Base-by-base conservation (phyloP, 2,888 invertebrate genomes). In the Scaptomyza polygonia region DNA sequence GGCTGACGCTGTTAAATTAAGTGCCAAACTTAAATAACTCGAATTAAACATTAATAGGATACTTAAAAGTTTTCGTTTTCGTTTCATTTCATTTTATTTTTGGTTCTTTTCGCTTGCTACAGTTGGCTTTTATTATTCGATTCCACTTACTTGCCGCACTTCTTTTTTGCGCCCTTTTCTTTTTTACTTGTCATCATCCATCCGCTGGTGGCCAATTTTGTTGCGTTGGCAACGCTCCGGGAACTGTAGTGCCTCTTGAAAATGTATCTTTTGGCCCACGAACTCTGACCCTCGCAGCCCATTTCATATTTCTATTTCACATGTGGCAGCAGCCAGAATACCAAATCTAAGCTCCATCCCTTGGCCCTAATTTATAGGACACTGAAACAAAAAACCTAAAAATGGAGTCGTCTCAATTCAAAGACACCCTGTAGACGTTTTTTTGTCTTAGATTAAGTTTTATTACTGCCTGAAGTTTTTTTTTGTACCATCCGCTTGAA, bases 1-100 rank as follows among this genome's bases (percentile, higher is more conserved):
- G 40, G 49, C 59, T 42, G 58, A 42, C 54, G 72, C 34, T 67
- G 70, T 80, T 72, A 79, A 88, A 88, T 84, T 82, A 84, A 88
- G 88, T 88, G 86, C 71, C 78, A 72, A 88, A 84, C 84, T 84
- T 84, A 86, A 86, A 88, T 84, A 84, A 84, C 86, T 88, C 72
- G 76, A 88, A 88, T 84, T 86, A 88, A 83, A 86, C 86, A 87
- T 84, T 84, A 87, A 84, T 84, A 72, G 88, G 67, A 69, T 86
- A 84, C 88, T 84, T 86, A 84, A 84, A 88, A 84, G 80, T 88
- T 88, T 79, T 69, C 59, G 78, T 63, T 69, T 68, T 67, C 54
- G 45, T 30, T 56, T 59, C 32, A 51, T 61, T 59, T 61, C 53
- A 49, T 62, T 67, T 45, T 32, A 9, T 56, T 48, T 48, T 21